Evolutionary conservation across 2,888 invertebrate genomes (phyloP), one percentile per base, ranked within the genome.

Genomic region (Plebejus melissa): DNA sequence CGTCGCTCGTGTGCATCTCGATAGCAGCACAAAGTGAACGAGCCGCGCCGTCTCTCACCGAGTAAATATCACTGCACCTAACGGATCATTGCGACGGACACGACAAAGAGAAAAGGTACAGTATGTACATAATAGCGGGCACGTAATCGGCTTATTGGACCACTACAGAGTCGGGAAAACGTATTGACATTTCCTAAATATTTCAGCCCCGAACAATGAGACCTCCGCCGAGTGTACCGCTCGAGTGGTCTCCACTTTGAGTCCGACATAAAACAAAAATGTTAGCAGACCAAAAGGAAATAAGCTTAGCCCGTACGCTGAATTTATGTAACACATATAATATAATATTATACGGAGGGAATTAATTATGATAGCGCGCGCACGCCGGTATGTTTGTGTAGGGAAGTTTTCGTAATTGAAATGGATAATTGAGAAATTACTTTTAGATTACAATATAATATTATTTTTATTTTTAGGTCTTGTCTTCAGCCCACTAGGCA

Each of bases 71-170:
- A 28, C 22, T 46, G 50, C 50, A 71, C 22, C 46, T 71, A 46
- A 71, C 28, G 46, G 41, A 71, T 71, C 46, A 46, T 50, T 71
- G 22, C 46, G 28, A 71, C 50, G 71, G 46, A 28, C 28, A 71
- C 13, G 50, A 71, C 71, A 71, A 71, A 71, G 71, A 28, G 71
- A 71, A 46, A 46, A 46, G 71, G 71, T 22, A 46, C 32, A 28
- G 28, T 70, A 50, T 46, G 71, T 28, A 46, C 41, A 46, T 46
- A 46, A 71, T 46, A 71, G 46, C 13, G 46, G 46, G 22, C 71
- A 41, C 71, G 46, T 71, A 71, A 71, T 71, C 71, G 71, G 71
- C 71, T 71, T 71, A 71, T 71, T 71, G 71, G 71, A 71, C 71
- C 71, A 71, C 46, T 71, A 22, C 41, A 41, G 13, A 16, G 28